Percentiles rank a stretch among this genome's conserved stretches.
Conservation (phyloP, 2,888 invertebrate species). For the Callyntrura sp. region DNA sequence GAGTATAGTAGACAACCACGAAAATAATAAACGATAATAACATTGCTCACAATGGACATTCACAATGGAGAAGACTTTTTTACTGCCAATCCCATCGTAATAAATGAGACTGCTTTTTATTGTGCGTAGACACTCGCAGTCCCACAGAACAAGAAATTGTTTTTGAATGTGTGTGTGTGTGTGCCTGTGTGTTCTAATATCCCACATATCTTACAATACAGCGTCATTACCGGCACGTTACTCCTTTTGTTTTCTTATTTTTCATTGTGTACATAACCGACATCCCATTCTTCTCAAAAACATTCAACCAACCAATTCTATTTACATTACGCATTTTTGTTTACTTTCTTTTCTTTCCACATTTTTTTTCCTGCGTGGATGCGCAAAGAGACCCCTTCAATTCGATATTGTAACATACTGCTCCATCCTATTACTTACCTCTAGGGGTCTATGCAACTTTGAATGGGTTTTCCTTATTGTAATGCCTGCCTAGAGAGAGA, state of each 20-base stretch:
- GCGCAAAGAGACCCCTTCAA: background rate
- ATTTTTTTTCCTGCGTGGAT: slow-evolving; percentile 22
- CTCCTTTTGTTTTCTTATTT: slow-evolving; percentile 48
- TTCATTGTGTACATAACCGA: slow-evolving; percentile 46
- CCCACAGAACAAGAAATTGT: slow-evolving; percentile 8
- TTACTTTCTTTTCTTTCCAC: slow-evolving; percentile 54
- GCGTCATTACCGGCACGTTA: slow-evolving; percentile 74
- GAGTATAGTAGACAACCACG: slow-evolving; percentile 28
- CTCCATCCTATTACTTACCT: background rate
- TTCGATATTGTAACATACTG: too few relatives aligned
- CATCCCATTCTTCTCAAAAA: slow-evolving; percentile 27
- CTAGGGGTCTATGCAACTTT: too few relatives aligned
- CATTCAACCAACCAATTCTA: slow-evolving; percentile 51
- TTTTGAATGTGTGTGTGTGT: slow-evolving; percentile 24
- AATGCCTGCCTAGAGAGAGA: slow-evolving; percentile 24
- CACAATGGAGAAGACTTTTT: slow-evolving; percentile 69
- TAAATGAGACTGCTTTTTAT: slow-evolving; percentile 59
- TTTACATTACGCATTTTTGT: slow-evolving; percentile 70
- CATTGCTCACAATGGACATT: slow-evolving; percentile 62
- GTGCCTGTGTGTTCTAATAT: slow-evolving; percentile 68
- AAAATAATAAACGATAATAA: slow-evolving; percentile 67
- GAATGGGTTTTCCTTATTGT: slow-evolving; percentile 12
- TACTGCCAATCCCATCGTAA: slow-evolving; percentile 67
- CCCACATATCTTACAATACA: slow-evolving; percentile 69
- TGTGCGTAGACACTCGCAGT: slow-evolving; percentile 7